A percentile compares a stretch with the other conserved stretches of the same genome.
These are phyloP conservation scores for Papilio machaon DNA, from an alignment of 1,140 invertebrate species.

Conservation along the genomic window DNA sequence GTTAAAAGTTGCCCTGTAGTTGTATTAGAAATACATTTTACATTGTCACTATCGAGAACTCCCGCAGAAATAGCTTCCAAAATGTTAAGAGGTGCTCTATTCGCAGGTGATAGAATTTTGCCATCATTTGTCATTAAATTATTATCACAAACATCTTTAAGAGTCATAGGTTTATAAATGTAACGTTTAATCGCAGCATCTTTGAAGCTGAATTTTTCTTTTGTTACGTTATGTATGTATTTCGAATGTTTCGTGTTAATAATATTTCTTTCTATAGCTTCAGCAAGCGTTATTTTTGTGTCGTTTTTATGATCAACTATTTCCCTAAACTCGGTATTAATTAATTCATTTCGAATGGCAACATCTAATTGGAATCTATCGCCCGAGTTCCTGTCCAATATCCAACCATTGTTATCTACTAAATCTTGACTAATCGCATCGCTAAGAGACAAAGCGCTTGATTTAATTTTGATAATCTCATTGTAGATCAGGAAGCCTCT, in stretches of 20 bases:
- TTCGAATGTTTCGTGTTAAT: constrained; percentile 90
- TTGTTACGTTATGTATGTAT: constrained; percentile 88
- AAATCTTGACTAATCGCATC: constrained; percentile 92
- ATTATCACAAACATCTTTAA: constrained; percentile 93
- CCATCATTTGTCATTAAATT: constrained; percentile 91
- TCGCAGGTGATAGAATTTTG: constrained; percentile 90
- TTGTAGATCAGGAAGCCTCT: constrained; percentile 87
- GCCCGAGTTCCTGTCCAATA: constrained; percentile 92
- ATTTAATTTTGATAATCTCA: constrained; percentile 88
- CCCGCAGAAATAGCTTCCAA: constrained; percentile 92
- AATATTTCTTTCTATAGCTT: constrained; percentile 90
- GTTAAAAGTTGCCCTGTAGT: constrained; percentile 90
- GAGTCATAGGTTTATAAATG: constrained; percentile 93
- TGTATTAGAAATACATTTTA: constrained; percentile 92
- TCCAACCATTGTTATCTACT: constrained; percentile 89
- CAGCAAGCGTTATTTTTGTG: constrained; percentile 89
- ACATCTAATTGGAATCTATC: constrained; percentile 90
- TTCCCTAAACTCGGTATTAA: constrained; percentile 90
- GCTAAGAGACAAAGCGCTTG: constrained; percentile 88
- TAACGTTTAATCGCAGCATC: constrained; percentile 90
- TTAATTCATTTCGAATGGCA: constrained; percentile 88
- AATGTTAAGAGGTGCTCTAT: constrained; percentile 88
- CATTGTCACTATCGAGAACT: constrained; percentile 91
- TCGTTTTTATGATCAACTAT: constrained; percentile 90
- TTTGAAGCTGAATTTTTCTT: constrained; percentile 89